phyloP scores from a whole-genome alignment of 2,113 vertebrate species.

The Calypte anna region DNA sequence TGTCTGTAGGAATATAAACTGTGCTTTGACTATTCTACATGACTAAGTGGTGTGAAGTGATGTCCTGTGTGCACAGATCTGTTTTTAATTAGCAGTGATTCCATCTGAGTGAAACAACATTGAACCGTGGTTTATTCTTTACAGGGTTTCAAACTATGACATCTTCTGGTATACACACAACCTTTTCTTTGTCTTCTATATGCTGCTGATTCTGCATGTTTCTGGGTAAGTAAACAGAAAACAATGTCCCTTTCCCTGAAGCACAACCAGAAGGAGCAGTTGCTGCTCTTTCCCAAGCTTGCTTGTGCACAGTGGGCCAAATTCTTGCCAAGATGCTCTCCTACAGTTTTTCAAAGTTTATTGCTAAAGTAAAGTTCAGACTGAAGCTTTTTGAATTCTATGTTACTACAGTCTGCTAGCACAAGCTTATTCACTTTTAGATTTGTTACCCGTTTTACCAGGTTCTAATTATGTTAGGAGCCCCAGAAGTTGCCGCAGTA shows the following conservation, averaged over 20 bases:
- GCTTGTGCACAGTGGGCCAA: background rate
- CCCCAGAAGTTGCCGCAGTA: too few relatives aligned
- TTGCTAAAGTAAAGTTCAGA: background rate
- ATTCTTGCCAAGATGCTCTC: background rate
- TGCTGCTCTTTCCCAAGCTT: background rate
- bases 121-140: constrained; percentile 66
- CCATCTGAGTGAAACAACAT: background rate
- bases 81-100: background rate
- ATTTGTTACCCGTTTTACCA: background rate
- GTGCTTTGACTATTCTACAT: background rate
- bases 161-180: constrained; percentile 99
- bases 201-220: constrained; percentile 92
- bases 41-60: background rate
- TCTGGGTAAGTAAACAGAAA: constrained; percentile 85
- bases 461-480: background rate
- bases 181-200: constrained; percentile 95
- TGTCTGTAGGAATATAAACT: background rate
- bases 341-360: background rate
- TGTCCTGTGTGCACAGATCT: background rate
- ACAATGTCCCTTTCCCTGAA: background rate
- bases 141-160: constrained; percentile 92
- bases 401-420: background rate
- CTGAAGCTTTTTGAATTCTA: background rate
- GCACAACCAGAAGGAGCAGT: background rate
- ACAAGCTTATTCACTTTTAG: background rate